phyloP scores from a whole-genome alignment of 2,113 vertebrate genomes.

The Galbula dea region DNA sequence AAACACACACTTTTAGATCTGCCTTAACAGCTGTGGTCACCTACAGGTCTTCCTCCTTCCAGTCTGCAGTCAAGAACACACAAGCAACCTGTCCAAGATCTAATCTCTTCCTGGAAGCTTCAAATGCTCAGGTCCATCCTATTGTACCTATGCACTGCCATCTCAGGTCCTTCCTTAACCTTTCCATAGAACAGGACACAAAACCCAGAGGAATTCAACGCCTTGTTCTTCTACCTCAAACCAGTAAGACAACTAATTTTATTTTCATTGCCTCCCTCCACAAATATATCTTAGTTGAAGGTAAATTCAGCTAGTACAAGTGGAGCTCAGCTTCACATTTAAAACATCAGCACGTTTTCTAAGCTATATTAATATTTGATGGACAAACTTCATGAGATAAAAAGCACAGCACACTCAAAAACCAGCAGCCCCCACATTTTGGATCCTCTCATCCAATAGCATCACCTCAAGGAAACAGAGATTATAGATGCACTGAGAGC shows the following conservation, averaged over 20 bases:
- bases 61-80: background rate
- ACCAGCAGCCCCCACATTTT: background rate
- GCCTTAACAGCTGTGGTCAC: background rate
- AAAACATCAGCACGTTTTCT: conserved; percentile 41
- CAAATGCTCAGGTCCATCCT: background rate
- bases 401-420: conserved; percentile 9
- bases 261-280: conserved; percentile 23
- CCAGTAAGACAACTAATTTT: conserved; percentile 51
- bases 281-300: conserved; percentile 45
- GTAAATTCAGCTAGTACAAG: conserved; percentile 31
- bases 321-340: conserved; percentile 55
- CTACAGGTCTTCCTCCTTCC: background rate
- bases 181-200: background rate
- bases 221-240: conserved; percentile 6
- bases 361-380: conserved; percentile 36
- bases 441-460: background rate
- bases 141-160: background rate
- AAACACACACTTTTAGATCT: background rate
- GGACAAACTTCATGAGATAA: conserved; percentile 12
- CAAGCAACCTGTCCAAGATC: background rate
- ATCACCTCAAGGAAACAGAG: background rate
- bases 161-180: background rate
- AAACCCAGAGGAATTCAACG: conserved; percentile 27
- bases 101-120: background rate
- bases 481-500: background rate